phyloP scores from a whole-genome alignment of 2,797 vertebrate genomes.

The Molossus alvarezi region DNA sequence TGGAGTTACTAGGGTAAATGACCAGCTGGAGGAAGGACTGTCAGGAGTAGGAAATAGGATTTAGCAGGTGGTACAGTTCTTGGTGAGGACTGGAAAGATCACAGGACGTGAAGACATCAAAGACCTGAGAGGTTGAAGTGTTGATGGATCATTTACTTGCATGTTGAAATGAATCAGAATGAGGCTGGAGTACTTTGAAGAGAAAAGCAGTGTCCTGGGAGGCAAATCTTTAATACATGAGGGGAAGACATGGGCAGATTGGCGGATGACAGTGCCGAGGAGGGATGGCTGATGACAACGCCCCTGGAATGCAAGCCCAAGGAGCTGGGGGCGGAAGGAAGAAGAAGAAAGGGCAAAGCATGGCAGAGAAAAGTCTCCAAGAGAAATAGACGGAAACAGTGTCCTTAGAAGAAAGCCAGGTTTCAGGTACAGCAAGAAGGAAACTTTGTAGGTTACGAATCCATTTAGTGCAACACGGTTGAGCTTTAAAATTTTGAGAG shows the following conservation, averaged over 20 bases:
- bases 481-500: conserved; percentile 12
- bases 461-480: background rate
- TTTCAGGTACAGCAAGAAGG: background rate
- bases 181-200: background rate
- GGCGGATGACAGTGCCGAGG: background rate
- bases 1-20: background rate
- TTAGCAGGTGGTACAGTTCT: background rate
- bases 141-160: background rate
- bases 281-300: background rate
- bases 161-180: background rate
- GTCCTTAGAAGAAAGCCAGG: background rate
- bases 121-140: background rate
- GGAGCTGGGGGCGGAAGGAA: background rate
- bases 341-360: background rate
- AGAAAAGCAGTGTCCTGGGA: background rate
- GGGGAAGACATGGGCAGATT: background rate
- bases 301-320: background rate
- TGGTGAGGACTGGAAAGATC: background rate
- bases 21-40: too few species aligned
- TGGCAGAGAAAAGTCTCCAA: background rate
- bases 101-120: background rate
- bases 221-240: background rate
- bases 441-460: background rate
- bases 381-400: background rate
- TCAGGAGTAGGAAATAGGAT: background rate